A percentile compares a stretch with the other conserved stretches of the same genome.
These are phyloP conservation scores for Larimichthys polyactis DNA, from an alignment of 2,113 vertebrate species.

Conservation along the genomic window DNA sequence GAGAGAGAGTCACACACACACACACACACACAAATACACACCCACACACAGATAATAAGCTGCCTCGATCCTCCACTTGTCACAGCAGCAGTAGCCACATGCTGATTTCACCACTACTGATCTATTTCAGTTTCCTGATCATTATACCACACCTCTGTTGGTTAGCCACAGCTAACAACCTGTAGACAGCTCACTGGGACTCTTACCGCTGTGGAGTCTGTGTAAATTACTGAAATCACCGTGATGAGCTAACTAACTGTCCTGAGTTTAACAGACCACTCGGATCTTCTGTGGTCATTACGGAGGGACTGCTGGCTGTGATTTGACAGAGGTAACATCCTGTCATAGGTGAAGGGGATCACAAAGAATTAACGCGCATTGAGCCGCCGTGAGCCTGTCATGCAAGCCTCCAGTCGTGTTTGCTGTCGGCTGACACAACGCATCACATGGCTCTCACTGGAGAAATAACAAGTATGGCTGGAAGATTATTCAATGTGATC, in stretches of 20 bases:
- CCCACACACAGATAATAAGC: slow-evolving; percentile 55
- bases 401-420: background rate
- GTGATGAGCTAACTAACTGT: slow-evolving; percentile 18
- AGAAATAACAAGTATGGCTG: background rate
- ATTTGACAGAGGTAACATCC: slow-evolving; percentile 3
- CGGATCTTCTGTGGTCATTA: slow-evolving; percentile 11
- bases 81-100: slow-evolving; percentile 43
- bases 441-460: background rate
- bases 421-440: background rate
- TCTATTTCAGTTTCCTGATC: slow-evolving; percentile 55
- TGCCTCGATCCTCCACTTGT: slow-evolving; percentile 37
- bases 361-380: background rate
- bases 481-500: background rate
- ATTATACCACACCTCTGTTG: slow-evolving; percentile 46
- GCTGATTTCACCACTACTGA: slow-evolving; percentile 49
- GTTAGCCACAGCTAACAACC: slow-evolving; percentile 59
- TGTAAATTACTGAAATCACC: slow-evolving; percentile 32
- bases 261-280: background rate
- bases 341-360: background rate
- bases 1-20: background rate
- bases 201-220: background rate
- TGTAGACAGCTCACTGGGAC: slow-evolving; percentile 19
- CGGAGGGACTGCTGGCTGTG: background rate
- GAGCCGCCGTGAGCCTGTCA: background rate
- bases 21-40: slow-evolving; percentile 14